Base-by-base conservation (phyloP, 2,888 invertebrate species). In the Neelides folsomi region DNA sequence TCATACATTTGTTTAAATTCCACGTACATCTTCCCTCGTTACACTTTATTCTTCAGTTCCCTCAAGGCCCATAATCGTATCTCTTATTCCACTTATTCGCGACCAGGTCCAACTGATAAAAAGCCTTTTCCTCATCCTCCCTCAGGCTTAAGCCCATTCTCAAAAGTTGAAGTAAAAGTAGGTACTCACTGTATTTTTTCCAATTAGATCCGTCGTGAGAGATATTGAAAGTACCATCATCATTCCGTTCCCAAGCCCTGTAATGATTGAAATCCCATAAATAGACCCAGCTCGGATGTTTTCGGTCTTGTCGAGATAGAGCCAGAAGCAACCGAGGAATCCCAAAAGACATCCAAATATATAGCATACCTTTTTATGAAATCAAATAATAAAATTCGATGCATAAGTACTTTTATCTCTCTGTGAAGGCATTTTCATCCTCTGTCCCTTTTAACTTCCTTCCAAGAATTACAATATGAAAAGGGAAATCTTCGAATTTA, bases 171-270 rank as follows among this genome's bases (percentile, higher is more conserved):
- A 3, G 8, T 1, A 40, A 40, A 4, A 8, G 10, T 9, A 8
- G 7, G 4, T 27, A 10, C 27, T 34, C 34, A 47, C 54, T 42
- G 56, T 58, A 35, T 58, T 57, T 9, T 36, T 46, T 10, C 59
- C 63, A 19, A 64, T 63, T 34, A 64, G 56, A 44, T 64, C 64
- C 12, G 61, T 60, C 1, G 56, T 59, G 42, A 62, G 59, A 7
- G 64, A 55, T 13, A 63, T 50, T 2, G 57, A 42, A 19, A 57
- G 42, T 10, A 62, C 49, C 12, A 58, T 54, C 18, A 60, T 36
- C 16, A 57, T 53, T 2, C 58, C 56, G 3, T 56, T 51, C 1
- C 55, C 53, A 2, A 51, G 51, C 8, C 61, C 59, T 27, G 59
- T 47, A n/a, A 64, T 38, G 2, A 55, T 43, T 1, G 59, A 59